Percentiles rank a stretch among this genome's conserved stretches.
phyloP scores from a whole-genome alignment of 1,140 invertebrate genomes.

The Rhizoglyphus robini region DNA sequence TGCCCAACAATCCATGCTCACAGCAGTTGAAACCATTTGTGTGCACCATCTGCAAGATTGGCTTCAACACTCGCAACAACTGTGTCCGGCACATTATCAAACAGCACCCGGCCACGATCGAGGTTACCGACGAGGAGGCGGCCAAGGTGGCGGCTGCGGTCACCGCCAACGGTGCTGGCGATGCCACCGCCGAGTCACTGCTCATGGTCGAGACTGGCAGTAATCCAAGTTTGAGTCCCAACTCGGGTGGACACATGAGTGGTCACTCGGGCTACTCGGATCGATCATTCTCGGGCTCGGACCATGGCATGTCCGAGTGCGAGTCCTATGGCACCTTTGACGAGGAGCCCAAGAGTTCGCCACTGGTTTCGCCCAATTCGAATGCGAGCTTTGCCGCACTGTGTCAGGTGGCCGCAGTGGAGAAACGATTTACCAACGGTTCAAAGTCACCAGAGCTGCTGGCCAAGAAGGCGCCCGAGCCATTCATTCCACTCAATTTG shows the following conservation, averaged over 20 bases:
- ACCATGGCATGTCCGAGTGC: neutral
- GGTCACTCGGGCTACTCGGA: neutral
- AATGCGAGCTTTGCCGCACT: neutral
- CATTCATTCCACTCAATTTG: too few relatives aligned
- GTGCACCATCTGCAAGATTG: constrained; percentile 33
- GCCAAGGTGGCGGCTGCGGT: neutral
- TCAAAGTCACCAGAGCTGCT: neutral
- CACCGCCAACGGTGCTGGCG: constrained; percentile 1
- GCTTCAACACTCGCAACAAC: constrained; percentile 38
- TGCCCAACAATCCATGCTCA: constrained; percentile 33
- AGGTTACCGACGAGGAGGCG: constrained; percentile 12
- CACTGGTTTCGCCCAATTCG: constrained; percentile 2
- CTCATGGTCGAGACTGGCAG: neutral
- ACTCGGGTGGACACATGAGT: neutral
- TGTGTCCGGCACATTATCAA: constrained; percentile 37
- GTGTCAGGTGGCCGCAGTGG: neutral
- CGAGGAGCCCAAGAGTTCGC: neutral
- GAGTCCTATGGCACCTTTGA: neutral
- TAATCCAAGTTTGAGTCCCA: neutral
- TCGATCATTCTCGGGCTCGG: neutral
- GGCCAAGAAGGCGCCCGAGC: too few relatives aligned
- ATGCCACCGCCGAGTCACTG: neutral
- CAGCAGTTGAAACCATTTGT: constrained; percentile 33
- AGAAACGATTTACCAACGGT: neutral
- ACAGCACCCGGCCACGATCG: constrained; percentile 32